These are phyloP conservation scores for Ganaspis brasiliensis DNA, from an alignment of 2,888 invertebrate species.

Conservation along the genomic window DNA sequence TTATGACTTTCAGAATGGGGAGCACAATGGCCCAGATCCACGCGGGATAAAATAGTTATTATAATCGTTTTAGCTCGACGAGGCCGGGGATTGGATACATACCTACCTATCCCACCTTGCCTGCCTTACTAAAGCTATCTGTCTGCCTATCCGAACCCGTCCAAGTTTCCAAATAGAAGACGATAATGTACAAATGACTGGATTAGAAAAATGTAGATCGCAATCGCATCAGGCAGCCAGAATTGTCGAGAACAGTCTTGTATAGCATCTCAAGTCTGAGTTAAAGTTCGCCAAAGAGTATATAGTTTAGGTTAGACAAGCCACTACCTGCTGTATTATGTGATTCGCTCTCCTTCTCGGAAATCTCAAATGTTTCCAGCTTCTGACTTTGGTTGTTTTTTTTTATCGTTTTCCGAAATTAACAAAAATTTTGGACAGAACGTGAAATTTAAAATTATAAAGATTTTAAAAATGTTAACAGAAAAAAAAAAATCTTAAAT, in stretches of 20 bases:
- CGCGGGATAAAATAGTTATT: conserved; percentile 80
- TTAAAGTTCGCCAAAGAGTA: conserved; percentile 18
- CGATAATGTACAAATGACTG: conserved; percentile 69
- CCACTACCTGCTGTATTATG: conserved; percentile 28
- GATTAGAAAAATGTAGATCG: conserved; percentile 71
- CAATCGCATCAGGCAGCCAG: conserved; percentile 59
- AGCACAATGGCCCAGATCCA: conserved; percentile 80
- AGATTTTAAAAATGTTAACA: too few species aligned
- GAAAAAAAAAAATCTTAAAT: too few species aligned
- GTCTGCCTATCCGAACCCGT: conserved; percentile 52
- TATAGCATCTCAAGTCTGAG: conserved; percentile 13
- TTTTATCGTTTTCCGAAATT: conserved; percentile 9
- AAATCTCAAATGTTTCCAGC: conserved; percentile 25
- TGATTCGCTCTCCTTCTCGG: conserved; percentile 17
- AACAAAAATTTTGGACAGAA: neutral
- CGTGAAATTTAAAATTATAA: too few species aligned
- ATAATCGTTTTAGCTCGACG: conserved; percentile 78
- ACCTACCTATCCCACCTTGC: conserved; percentile 51
- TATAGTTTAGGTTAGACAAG: conserved; percentile 35
- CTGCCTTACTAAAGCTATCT: conserved; percentile 49
- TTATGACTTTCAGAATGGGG: conserved; percentile 80
- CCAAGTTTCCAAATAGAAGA: conserved; percentile 62
- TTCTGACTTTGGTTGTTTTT: conserved; percentile 6
- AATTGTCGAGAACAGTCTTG: conserved; percentile 33
- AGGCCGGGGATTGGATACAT: conserved; percentile 60